phyloP scores from a whole-genome alignment of 2,797 vertebrate species.

The Botia kubotai region DNA sequence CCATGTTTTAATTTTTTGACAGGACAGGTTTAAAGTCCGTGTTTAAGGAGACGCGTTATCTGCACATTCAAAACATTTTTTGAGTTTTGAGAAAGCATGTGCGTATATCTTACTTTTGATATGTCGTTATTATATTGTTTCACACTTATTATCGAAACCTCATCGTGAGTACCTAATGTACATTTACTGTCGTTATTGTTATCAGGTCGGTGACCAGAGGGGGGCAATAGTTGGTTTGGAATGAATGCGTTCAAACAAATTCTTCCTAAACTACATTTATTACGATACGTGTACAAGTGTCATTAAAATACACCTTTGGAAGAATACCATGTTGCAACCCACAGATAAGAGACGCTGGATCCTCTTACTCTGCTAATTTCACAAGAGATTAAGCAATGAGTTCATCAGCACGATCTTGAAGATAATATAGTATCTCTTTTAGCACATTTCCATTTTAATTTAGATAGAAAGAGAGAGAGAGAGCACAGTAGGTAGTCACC shows the following conservation, averaged over 20 bases:
- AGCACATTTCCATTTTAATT: neutral
- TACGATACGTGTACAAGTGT: too few relatives aligned
- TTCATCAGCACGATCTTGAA: neutral
- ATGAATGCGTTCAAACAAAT: neutral
- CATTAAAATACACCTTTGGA: neutral
- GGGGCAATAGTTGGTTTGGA: constrained; percentile 12
- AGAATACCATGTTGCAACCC: neutral
- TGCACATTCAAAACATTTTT: neutral
- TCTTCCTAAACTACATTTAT: too few relatives aligned
- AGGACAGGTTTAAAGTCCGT: constrained; percentile 6
- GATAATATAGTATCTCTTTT: neutral
- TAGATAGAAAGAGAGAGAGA: neutral
- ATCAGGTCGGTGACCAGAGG: constrained; percentile 11
- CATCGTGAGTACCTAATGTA: too few relatives aligned
- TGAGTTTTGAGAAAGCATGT: neutral
- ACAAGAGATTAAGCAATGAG: constrained; percentile 9
- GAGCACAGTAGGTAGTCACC: constrained; percentile 2
- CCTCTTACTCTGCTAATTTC: neutral
- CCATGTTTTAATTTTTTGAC: neutral
- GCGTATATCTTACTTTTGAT: neutral
- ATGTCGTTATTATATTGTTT: too few relatives aligned
- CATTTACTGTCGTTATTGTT: neutral
- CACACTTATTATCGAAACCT: too few relatives aligned
- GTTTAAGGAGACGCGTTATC: neutral
- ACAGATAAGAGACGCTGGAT: neutral